Evolutionary conservation across 2,113 vertebrate genomes (phyloP), one percentile per base, ranked within the genome.

Genomic region (Phaethon lepturus): DNA sequence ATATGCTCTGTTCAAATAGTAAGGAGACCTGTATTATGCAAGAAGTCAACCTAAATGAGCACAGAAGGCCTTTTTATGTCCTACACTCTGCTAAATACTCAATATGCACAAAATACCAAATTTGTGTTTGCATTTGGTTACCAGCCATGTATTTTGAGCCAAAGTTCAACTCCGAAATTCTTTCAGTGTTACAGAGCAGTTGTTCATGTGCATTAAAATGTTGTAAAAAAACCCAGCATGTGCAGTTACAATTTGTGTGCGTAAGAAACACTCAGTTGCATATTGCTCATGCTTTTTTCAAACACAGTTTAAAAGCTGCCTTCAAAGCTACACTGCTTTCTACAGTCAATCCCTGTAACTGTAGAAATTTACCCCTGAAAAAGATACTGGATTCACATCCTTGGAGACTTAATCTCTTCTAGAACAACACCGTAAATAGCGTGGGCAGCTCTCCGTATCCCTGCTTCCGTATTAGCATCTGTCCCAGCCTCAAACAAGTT

Each of bases 171-270:
- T 55, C 59, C n/a, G 23, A 66, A 42, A 73, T 75, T 15, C 47
- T 33, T 66, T 23, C 28, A 42, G 49, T 49, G 63, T 83, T 38
- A 66, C 25, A 18, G 56, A 95, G 52, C 38, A 45, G 42, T 3
- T 53, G 29, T 45, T 80, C 25, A 35, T 4, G 25, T 15, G 40
- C 63, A 52, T 3, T 31, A 62, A 81, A 69, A 24, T 4, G 7
- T 6, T 33, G 6, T 25, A 23, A 60, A 53, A 38, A 62, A 15
- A 1, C 38, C n/a, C 49, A 47, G 28, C 0, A 1, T 33, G 38
- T 38, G 31, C 82, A 68, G 62, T 44, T 59, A 33, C 6, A 62
- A 49, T 22, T 68, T 62, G 23, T 76, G 42, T 28, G 55, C 13
- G 4, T 10, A 26, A 59, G 35, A 50, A 33, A 31, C n/a, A 3